Evolutionary conservation across 1,140 invertebrate species (phyloP).

Genomic region (Drosophila teissieri): DNA sequence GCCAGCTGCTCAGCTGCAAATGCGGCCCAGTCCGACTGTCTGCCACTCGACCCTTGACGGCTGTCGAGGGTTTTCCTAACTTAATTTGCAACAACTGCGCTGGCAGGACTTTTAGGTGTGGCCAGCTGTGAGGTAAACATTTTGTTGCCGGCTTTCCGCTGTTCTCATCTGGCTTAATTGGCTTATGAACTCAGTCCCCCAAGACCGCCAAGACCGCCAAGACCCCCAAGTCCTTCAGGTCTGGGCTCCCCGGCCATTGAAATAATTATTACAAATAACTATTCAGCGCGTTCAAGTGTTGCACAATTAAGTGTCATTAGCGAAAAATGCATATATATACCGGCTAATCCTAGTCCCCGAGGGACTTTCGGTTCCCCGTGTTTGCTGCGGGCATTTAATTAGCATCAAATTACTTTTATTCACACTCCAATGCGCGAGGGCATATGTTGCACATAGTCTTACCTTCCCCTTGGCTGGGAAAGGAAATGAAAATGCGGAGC

Average conservation of each 20-base stretch:
- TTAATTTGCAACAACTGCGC: constrained; percentile 68
- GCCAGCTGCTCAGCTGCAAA: constrained; percentile 11
- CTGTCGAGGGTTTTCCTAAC: constrained; percentile 47
- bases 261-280: constrained; percentile 74
- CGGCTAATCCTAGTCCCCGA: constrained; percentile 15
- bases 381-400: constrained; percentile 67
- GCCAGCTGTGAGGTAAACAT: constrained; percentile 17
- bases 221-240: constrained; percentile 12
- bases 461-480: not conserved
- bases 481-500: constrained; percentile 15
- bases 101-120: constrained; percentile 63
- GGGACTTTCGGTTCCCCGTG: constrained; percentile 18
- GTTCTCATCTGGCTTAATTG: constrained; percentile 63
- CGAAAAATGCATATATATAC: constrained; percentile 38
- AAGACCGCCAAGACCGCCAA: constrained; percentile 9
- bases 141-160: constrained; percentile 4
- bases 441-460: constrained; percentile 45
- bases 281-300: constrained; percentile 40
- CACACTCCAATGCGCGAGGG: constrained; percentile 51
- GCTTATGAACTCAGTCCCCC: constrained; percentile 38
- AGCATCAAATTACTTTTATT: constrained; percentile 81
- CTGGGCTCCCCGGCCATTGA: constrained; percentile 43
- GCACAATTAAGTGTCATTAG: constrained; percentile 77
- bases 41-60: constrained; percentile 40
- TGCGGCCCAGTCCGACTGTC: constrained; percentile 24